A percentile compares a stretch with the other conserved stretches of the same genome.
These are phyloP conservation scores for Halictus rubicundus DNA, from an alignment of 1,140 invertebrate genomes.

Conservation along the genomic window DNA sequence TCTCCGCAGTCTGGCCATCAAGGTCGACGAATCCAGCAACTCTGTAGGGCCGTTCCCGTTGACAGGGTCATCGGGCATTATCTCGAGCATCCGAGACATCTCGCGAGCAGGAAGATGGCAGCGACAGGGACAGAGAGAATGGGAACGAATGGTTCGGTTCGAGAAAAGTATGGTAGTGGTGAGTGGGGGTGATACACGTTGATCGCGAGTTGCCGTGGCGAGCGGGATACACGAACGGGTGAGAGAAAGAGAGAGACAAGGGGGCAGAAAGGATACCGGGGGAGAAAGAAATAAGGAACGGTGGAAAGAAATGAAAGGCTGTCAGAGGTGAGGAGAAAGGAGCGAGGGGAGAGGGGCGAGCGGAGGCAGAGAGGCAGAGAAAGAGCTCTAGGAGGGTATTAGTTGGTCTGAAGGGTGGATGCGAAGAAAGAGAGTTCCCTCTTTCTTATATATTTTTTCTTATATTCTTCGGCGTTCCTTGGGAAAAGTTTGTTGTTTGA, in stretches of 20 bases:
- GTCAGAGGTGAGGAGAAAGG: constrained; percentile 58
- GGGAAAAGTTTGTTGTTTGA: constrained; percentile 86
- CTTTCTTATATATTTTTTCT: constrained; percentile 83
- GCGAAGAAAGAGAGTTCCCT: constrained; percentile 81
- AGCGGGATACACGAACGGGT: constrained; percentile 3
- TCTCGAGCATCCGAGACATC: constrained; percentile 14
- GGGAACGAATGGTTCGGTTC: not conserved
- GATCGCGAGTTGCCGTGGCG: constrained; percentile 33
- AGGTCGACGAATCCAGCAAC: not conserved
- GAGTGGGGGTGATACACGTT: constrained; percentile 18
- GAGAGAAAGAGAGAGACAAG: not conserved
- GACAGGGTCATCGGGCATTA: constrained; percentile 27
- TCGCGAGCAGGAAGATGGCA: too few relatives aligned
- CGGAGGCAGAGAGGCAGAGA: constrained; percentile 57
- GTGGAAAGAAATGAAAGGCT: constrained; percentile 65
- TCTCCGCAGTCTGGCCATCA: too few relatives aligned
- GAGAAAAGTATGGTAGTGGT: constrained; percentile 8
- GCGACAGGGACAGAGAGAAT: too few relatives aligned
- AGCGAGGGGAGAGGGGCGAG: not conserved
- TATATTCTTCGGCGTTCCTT: constrained; percentile 81
- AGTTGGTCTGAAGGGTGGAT: constrained; percentile 80
- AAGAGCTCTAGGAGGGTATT: constrained; percentile 76
- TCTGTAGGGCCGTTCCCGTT: not conserved
- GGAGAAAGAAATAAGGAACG: constrained; percentile 54
- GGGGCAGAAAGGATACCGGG: constrained; percentile 18